Conservation (phyloP, 2,113 vertebrate species). For the Phaethon lepturus region DNA sequence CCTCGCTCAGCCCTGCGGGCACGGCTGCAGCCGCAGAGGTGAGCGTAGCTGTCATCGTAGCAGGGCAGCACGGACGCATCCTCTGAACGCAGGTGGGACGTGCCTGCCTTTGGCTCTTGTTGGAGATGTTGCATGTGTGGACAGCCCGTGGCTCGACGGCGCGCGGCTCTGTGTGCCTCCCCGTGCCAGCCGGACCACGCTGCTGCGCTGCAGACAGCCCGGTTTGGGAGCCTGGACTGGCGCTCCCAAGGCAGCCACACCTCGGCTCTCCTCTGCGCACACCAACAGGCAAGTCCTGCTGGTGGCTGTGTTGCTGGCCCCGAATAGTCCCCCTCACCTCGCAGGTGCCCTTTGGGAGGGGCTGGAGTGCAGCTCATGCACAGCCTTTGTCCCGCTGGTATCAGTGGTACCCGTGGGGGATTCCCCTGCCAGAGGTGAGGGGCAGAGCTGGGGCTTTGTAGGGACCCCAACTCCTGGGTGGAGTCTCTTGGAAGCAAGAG, state of each 20-base stretch:
- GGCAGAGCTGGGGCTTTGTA: background rate
- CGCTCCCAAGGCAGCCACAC: background rate
- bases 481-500: background rate
- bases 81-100: accelerated
- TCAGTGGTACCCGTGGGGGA: accelerated
- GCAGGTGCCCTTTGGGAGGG: background rate
- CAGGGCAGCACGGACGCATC: background rate
- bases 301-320: accelerated
- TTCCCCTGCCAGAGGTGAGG: background rate
- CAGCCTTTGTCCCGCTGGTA: background rate
- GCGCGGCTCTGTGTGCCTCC: background rate
- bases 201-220: background rate
- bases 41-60: too few species aligned
- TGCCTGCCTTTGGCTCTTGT: background rate
- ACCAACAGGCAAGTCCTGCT: background rate
- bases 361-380: background rate
- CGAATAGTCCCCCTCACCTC: background rate
- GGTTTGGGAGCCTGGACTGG: background rate
- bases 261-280: background rate
- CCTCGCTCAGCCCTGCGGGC: too few species aligned
- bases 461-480: background rate
- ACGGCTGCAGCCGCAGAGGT: too few species aligned
- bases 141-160: accelerated
- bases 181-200: background rate
- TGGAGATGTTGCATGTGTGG: accelerated